These are phyloP conservation scores for Horisme vitalbata DNA, from an alignment of 2,888 invertebrate genomes.

Conservation along the genomic window DNA sequence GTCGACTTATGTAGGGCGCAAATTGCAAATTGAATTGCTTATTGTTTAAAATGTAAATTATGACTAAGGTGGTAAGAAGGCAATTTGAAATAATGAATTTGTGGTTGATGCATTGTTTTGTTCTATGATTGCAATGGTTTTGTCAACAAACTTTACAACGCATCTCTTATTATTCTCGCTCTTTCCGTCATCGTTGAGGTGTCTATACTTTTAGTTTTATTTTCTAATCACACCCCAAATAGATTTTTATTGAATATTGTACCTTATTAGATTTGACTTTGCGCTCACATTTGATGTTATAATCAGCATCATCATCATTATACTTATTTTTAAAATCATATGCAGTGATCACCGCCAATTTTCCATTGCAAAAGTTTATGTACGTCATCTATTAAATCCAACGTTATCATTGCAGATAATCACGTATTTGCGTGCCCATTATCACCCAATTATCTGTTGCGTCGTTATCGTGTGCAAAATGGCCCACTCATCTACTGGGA, in stretches of 20 bases:
- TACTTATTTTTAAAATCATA: background rate
- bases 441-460: slow-evolving; percentile 52
- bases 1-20: slow-evolving; percentile 61
- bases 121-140: too few species aligned
- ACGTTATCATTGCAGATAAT: slow-evolving; percentile 39
- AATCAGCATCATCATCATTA: too few species aligned
- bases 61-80: slow-evolving; percentile 19
- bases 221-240: too few species aligned
- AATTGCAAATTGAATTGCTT: slow-evolving; percentile 47
- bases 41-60: slow-evolving; percentile 31
- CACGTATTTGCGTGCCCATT: slow-evolving; percentile 41
- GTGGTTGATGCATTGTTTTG: slow-evolving; percentile 13
- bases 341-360: background rate
- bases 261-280: too few species aligned
- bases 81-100: slow-evolving; percentile 18
- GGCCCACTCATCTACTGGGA: slow-evolving; percentile 54
- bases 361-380: slow-evolving; percentile 14
- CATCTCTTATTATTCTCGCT: too few species aligned
- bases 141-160: too few species aligned
- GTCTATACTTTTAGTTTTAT: too few species aligned
- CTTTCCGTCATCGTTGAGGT: too few species aligned
- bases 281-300: too few species aligned
- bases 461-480: slow-evolving; percentile 55
- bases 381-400: slow-evolving; percentile 22
- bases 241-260: too few species aligned